Conservation (phyloP, 2,797 vertebrate genomes). For the Lacerta agilis region DNA sequence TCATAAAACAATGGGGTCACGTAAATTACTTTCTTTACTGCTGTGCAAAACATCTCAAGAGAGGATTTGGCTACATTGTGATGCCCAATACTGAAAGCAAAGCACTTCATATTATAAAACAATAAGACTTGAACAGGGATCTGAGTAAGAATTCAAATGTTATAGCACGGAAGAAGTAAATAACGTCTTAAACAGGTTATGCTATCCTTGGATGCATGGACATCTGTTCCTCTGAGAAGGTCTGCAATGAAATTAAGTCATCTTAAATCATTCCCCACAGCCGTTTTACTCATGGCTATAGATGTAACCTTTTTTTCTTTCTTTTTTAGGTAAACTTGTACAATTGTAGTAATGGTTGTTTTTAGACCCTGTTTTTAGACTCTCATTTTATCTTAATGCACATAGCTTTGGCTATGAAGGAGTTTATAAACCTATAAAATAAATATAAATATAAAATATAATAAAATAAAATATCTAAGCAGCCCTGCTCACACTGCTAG, state of each 20-base stretch:
- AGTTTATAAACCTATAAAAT: no score
- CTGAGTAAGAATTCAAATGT: conserved; percentile 33
- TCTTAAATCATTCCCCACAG: not conserved
- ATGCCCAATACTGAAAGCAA: conserved; percentile 20
- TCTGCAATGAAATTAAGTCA: conserved; percentile 31
- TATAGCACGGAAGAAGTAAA: conserved; percentile 44
- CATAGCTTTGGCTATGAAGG: no score
- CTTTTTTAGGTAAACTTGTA: not conserved
- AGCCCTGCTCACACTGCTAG: no score
- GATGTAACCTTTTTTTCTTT: not conserved
- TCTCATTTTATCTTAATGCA: no score
- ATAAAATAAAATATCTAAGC: no score
- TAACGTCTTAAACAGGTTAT: conserved; percentile 24
- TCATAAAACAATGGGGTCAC: conserved; percentile 15
- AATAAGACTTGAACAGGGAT: conserved; percentile 1
- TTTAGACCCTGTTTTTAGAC: no score
- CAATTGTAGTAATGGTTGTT: no score
- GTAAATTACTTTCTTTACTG: conserved; percentile 31
- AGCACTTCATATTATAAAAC: conserved; percentile 30
- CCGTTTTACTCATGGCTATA: conserved; percentile 40
- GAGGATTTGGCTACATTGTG: not conserved
- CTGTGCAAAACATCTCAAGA: conserved; percentile 3
- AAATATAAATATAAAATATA: no score
- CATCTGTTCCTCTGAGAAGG: conserved; percentile 22
- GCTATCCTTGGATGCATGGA: conserved; percentile 40